These are phyloP conservation scores for Leptodirus hochenwartii DNA, from an alignment of 2,888 invertebrate genomes.

Conservation along the genomic window DNA sequence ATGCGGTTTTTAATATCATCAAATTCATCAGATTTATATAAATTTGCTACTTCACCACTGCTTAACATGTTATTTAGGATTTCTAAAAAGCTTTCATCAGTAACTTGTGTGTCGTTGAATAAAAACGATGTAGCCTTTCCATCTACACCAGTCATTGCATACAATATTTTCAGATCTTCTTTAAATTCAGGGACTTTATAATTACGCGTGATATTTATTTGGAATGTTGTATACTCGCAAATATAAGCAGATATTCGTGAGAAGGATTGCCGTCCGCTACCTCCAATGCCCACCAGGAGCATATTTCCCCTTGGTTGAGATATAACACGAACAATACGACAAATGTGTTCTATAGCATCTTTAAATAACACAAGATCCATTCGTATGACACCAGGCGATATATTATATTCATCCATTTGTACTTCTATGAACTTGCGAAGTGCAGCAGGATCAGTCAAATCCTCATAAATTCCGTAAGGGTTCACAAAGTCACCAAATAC, in stretches of 20 bases:
- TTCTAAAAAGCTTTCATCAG: constrained; percentile 69
- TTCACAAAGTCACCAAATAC: constrained; percentile 70
- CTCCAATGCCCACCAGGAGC: constrained; percentile 71
- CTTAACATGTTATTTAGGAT: constrained; percentile 78
- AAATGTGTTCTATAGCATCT: constrained; percentile 74
- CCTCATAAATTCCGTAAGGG: constrained; percentile 60
- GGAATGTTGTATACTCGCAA: constrained; percentile 58
- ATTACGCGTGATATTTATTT: constrained; percentile 61
- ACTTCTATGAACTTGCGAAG: constrained; percentile 34
- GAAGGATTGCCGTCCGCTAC: constrained; percentile 69
- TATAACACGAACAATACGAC: constrained; percentile 63
- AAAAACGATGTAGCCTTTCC: constrained; percentile 60
- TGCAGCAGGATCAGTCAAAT: constrained; percentile 42
- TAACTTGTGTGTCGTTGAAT: constrained; percentile 73
- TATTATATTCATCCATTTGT: constrained; percentile 61
- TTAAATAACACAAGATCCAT: constrained; percentile 73
- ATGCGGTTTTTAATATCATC: constrained; percentile 54
- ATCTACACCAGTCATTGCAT: constrained; percentile 54
- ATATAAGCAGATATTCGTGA: constrained; percentile 62
- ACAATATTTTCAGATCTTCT: constrained; percentile 64
- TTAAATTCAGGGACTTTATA: constrained; percentile 61
- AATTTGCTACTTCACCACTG: constrained; percentile 72
- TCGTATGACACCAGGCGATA: constrained; percentile 53
- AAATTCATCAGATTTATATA: constrained; percentile 77
- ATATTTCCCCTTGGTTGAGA: constrained; percentile 71